Percentiles rank a stretch among this genome's conserved stretches.
Evolutionary conservation across 2,797 vertebrate species (phyloP).

Genomic region (Heterohyrax brucei): DNA sequence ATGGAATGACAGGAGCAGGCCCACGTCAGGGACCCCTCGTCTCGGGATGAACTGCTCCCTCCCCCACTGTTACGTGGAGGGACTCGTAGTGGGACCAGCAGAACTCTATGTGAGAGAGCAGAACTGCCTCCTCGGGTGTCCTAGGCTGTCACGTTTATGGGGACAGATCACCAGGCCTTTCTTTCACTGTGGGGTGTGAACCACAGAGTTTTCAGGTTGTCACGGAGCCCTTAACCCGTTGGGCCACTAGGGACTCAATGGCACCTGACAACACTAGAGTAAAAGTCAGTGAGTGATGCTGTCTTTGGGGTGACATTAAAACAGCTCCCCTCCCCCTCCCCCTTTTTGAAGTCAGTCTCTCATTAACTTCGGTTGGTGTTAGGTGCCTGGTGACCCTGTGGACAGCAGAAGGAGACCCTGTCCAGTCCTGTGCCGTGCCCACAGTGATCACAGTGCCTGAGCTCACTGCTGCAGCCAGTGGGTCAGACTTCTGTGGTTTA

Average conservation of each 20-base stretch:
- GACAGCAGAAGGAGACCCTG: no score
- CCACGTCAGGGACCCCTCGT: background rate
- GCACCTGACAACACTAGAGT: background rate
- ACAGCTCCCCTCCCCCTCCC: background rate
- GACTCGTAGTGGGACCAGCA: background rate
- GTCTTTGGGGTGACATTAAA: background rate
- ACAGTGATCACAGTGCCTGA: no score
- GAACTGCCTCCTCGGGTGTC: background rate
- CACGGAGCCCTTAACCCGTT: background rate
- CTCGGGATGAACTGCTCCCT: background rate
- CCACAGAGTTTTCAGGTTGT: background rate
- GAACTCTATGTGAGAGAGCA: background rate
- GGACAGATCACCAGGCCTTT: no score
- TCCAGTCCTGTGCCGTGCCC: no score
- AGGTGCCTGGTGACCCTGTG: no score
- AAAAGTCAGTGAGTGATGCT: background rate
- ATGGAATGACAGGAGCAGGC: background rate
- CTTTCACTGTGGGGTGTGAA: background rate
- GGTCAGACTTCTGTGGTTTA: background rate
- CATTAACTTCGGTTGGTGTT: no score
- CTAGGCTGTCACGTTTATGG: no score
- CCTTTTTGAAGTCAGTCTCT: background rate
- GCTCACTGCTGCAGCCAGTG: no score
- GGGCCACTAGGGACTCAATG: background rate
- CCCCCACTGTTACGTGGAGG: background rate